Conservation (phyloP, 2,797 vertebrate species). For the Gymnothorax reevesii region DNA sequence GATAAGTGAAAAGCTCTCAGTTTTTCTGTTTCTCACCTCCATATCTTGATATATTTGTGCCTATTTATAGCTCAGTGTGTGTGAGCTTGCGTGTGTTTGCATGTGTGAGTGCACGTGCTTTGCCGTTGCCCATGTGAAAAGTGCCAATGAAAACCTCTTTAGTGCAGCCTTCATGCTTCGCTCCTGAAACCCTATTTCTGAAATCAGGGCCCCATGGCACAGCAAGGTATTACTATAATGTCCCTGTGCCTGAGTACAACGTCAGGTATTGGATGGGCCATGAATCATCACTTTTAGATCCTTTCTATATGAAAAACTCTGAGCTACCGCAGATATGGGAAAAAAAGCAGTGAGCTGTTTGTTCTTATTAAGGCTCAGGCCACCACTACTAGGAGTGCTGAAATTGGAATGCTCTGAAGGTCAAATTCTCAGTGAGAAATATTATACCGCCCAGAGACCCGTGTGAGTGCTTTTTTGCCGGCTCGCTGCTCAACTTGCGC, state of each 20-base stretch:
- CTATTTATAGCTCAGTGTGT: background rate
- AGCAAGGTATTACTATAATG: conserved; percentile 15
- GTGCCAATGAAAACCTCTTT: background rate
- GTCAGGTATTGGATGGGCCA: conserved; percentile 26
- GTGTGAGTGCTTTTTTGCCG: conserved; percentile 1
- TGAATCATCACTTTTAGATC: conserved; percentile 32
- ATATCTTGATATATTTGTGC: background rate
- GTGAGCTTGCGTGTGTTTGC: background rate
- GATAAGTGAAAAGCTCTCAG: too few species aligned
- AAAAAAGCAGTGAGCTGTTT: conserved; percentile 23
- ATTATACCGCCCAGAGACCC: conserved; percentile 25
- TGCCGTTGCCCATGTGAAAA: background rate
- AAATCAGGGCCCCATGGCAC: conserved; percentile 11
- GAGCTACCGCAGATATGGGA: conserved; percentile 18
- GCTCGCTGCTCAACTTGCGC: background rate
- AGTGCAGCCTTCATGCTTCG: conserved; percentile 6
- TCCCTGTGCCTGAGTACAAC: conserved; percentile 10
- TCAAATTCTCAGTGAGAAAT: conserved; percentile 27
- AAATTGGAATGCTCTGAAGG: conserved; percentile 33
- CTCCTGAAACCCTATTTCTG: conserved; percentile 7
- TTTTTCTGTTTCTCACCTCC: too few species aligned
- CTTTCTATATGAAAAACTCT: conserved; percentile 20
- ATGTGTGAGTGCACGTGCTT: background rate
- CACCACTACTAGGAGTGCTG: conserved; percentile 22
- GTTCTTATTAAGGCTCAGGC: conserved; percentile 30